Evolutionary conservation across 2,888 invertebrate genomes (phyloP), one percentile per base, ranked within the genome.

Genomic region (Drosophila mimica): DNA sequence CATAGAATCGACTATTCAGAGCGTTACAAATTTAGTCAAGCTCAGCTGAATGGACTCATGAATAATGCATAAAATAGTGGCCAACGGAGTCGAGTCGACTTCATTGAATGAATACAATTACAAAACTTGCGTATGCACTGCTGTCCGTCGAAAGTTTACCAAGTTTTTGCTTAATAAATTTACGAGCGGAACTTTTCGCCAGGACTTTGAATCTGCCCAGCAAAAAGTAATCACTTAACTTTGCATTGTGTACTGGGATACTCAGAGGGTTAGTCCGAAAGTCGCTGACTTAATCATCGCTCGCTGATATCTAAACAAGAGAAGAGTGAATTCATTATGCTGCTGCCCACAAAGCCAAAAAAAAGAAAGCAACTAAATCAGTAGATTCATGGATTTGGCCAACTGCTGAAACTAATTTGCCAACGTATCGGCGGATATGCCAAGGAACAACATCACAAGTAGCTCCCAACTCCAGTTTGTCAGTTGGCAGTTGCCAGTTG

Each of bases 171-270:
- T 83, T 88, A 83, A 88, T 83, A 88, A 86, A 87, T 83, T 88
- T 87, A 83, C 80, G 88, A 86, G 83, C 74, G 48, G 60, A 86
- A 88, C 81, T 87, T 83, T 78, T 51, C 69, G 78, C 72, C 68
- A 65, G 75, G 66, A 72, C 85, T 85, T 68, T 69, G 74, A 61
- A 67, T 70, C 62, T 56, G 53, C 61, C 46, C 60, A 74, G 80
- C 75, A 81, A 82, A 88, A 86, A 86, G 87, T 90, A 87, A 90
- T 88, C 90, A 88, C 90, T 90, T 88, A 90, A 90, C 80, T 88
- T 87, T 87, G 54, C 72, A 70, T 76, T 87, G 79, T 72, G 48
- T 46, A 34, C 51, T 64, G n/a, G 61, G 36, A 46, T 43, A 59
- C 38, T 36, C 9, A 25, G 73, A 54, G 57, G 28, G 20, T 17